phyloP scores from a whole-genome alignment of 2,888 invertebrate species.

The Pheosia gnoma region DNA sequence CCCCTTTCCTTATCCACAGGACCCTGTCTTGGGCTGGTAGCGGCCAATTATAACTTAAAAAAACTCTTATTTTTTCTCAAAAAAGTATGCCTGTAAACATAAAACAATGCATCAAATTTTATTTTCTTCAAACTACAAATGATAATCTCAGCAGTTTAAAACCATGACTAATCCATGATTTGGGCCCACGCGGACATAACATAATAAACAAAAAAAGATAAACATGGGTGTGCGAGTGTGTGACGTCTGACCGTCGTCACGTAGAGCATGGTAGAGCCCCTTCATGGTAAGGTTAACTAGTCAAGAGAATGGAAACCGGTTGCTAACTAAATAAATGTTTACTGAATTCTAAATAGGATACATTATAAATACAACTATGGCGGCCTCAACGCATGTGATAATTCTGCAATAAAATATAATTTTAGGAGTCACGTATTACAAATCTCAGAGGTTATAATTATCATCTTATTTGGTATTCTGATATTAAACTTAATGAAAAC shows the following conservation, averaged over 20 bases:
- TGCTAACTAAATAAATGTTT: constrained; percentile 25
- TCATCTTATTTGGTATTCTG: too few species aligned
- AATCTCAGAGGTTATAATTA: too few species aligned
- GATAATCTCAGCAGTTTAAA: too few species aligned
- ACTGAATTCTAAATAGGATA: neutral
- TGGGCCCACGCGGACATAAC: constrained; percentile 16
- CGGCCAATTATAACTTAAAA: too few species aligned
- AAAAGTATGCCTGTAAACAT: too few species aligned
- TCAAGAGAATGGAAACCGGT: constrained; percentile 38
- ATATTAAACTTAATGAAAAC: too few species aligned
- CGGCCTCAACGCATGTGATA: neutral
- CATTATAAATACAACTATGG: neutral
- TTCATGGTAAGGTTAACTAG: constrained; percentile 34
- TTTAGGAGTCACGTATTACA: neutral
- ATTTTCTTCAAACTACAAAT: too few species aligned
- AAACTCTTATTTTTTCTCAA: too few species aligned
- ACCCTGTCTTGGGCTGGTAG: too few species aligned
- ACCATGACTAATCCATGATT: neutral
- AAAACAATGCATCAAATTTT: too few species aligned
- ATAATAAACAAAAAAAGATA: constrained; percentile 16
- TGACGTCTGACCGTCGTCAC: constrained; percentile 22
- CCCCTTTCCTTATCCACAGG: too few species aligned
- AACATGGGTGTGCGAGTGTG: constrained; percentile 8
- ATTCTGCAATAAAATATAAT: neutral
- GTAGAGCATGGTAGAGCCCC: constrained; percentile 8